Evolutionary conservation across 2,113 vertebrate genomes (phyloP).

Genomic region (Clarias gariepinus): DNA sequence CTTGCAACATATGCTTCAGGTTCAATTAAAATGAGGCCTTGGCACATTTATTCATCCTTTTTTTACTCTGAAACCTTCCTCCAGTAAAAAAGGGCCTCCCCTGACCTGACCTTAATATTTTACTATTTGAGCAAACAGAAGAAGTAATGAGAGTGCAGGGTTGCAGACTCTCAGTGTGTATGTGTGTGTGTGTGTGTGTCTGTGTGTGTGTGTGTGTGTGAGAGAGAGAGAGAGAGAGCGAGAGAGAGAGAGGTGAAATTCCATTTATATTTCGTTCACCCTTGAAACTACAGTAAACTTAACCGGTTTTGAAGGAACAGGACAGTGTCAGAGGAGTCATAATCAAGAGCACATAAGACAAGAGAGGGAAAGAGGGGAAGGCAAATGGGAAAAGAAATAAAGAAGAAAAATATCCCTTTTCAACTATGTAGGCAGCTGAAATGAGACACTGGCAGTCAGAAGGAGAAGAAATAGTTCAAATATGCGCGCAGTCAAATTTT

Average conservation of each 20-base stretch:
- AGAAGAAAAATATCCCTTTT: slow-evolving; percentile 67
- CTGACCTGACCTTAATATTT: slow-evolving; percentile 82
- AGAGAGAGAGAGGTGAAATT: slow-evolving; percentile 62
- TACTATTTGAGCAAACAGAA: slow-evolving; percentile 74
- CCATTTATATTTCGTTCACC: slow-evolving; percentile 70
- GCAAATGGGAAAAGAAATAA: slow-evolving; percentile 57
- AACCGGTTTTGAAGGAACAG: slow-evolving; percentile 60
- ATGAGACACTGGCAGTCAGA: slow-evolving; percentile 71
- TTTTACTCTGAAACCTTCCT: slow-evolving; percentile 63
- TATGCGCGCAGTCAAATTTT: slow-evolving; percentile 70
- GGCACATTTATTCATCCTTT: slow-evolving; percentile 96
- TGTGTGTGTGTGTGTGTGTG: neutral
- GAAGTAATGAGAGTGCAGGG: slow-evolving; percentile 73
- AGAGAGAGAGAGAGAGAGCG: slow-evolving; percentile 54
- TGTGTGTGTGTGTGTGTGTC: neutral
- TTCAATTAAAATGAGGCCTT: slow-evolving; percentile 97
- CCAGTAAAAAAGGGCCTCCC: slow-evolving; percentile 72
- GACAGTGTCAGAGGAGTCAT: slow-evolving; percentile 51
- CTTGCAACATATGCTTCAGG: slow-evolving; percentile 93
- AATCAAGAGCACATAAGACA: slow-evolving; percentile 50
- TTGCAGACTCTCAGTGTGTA: slow-evolving; percentile 52
- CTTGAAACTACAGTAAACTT: slow-evolving; percentile 72
- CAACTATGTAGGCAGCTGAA: slow-evolving; percentile 67
- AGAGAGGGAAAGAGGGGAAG: slow-evolving; percentile 53
- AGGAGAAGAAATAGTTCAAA: slow-evolving; percentile 68